Evolutionary conservation across 2,797 vertebrate genomes (phyloP), one percentile per base, ranked within the genome.

Genomic region (Liasis olivaceus): DNA sequence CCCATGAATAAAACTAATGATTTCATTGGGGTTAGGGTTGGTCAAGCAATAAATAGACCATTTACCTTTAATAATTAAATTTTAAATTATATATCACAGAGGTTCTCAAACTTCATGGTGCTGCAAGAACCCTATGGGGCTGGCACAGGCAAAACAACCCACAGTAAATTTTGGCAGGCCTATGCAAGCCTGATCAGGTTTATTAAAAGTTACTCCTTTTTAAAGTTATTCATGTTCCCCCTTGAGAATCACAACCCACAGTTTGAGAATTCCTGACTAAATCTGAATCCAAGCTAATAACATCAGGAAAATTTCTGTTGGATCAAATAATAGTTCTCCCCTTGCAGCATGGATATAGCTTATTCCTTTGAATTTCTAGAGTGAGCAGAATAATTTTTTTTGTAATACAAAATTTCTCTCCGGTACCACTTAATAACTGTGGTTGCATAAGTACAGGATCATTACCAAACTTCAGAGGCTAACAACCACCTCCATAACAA

Each of bases 401-500:
- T 42, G 36, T 22, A 42, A 22, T 77, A 8, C 20, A 42, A 51
- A 13, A 26, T 31, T 89, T 59, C 5, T 28, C 54, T 5, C 17
- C 47, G 47, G 66, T 59, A 72, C 31, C 28, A 14, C 42, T 36
- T 47, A 85, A 51, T 91, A 47, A 28, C 20, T 28, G 36, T 59
- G 31, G 62, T 56, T 88, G 28, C n/a, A 59, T 85, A 84, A 84
- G 26, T 47, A 26, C 4, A 87, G 36, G 58, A 51, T 85, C 88
- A 90, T 90, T 92, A 88, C 6, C 51, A 66, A 58, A 24, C 17
- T 58, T 84, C 88, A 51, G 20, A 4, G 8, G 77, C 28, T 20
- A 26, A 66, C 14, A 36, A 6, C 88, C 85, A 59, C 93, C 89
- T 81, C 89, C 91, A 54, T 92, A 92, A 93, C n/a, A 69, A 88